These are phyloP conservation scores for Cheilosia variabilis DNA, from an alignment of 2,888 invertebrate species.

Conservation along the genomic window DNA sequence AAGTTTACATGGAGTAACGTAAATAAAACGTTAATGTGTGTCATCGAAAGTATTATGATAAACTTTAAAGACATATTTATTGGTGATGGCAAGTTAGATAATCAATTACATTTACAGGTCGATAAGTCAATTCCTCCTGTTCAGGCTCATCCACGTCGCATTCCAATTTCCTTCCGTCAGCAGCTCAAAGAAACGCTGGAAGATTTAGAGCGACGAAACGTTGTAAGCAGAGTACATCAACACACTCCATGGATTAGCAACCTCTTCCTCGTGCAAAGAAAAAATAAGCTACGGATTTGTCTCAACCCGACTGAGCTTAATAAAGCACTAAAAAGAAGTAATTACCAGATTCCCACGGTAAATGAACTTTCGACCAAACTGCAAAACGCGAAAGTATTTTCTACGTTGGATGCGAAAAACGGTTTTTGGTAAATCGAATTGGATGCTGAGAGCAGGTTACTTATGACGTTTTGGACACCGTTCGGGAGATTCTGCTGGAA, in stretches of 20 bases:
- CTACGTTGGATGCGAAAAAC: too few relatives aligned
- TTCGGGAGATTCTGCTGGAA: too few relatives aligned
- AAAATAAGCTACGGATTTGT: background rate
- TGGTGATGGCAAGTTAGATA: conserved; percentile 20
- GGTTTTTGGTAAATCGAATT: too few relatives aligned
- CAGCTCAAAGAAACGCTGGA: conserved; percentile 10
- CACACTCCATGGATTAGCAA: conserved; percentile 36
- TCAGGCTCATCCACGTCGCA: conserved; percentile 9
- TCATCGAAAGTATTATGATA: too few relatives aligned
- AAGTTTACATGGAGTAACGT: too few relatives aligned
- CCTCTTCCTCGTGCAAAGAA: too few relatives aligned
- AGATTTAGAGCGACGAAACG: conserved; percentile 21
- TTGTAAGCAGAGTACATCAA: conserved; percentile 26
- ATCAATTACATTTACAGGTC: conserved; percentile 28
- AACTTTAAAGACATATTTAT: conserved; percentile 3
- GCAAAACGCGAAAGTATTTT: too few relatives aligned
- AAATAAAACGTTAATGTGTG: too few relatives aligned
- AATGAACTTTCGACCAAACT: too few relatives aligned
- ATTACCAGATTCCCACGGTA: conserved; percentile 4
- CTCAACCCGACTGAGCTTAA: too few relatives aligned
- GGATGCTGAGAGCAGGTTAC: too few relatives aligned
- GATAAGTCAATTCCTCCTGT: conserved; percentile 11
- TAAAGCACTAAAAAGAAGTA: conserved; percentile 22
- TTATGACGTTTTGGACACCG: too few relatives aligned
- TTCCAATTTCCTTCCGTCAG: conserved; percentile 20